phyloP scores from a whole-genome alignment of 2,888 invertebrate genomes.

The Griposia aprilina region DNA sequence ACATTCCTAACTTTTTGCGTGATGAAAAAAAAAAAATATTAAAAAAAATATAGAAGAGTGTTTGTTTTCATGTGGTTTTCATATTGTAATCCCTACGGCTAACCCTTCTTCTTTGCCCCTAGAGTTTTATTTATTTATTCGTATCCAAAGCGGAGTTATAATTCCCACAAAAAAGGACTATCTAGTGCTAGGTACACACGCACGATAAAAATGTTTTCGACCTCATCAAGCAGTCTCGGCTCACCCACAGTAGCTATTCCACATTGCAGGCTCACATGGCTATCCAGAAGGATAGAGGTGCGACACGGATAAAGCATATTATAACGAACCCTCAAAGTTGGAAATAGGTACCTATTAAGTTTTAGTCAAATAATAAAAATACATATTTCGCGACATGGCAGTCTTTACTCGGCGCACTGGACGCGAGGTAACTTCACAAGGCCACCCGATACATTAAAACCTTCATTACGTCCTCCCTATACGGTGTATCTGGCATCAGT shows the following conservation, averaged over 20 bases:
- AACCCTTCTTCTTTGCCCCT: not conserved
- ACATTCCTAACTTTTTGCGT: constrained; percentile 29
- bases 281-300: not conserved
- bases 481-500: not conserved
- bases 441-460: too few species aligned
- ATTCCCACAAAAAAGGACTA: not conserved
- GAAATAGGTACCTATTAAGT: too few species aligned
- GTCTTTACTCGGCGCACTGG: not conserved
- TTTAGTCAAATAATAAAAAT: too few species aligned
- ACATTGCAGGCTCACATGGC: not conserved
- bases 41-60: not conserved
- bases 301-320: not conserved
- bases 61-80: not conserved
- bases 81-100: not conserved
- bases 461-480: not conserved
- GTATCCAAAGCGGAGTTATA: not conserved
- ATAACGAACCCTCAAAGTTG: not conserved
- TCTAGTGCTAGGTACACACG: not conserved
- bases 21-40: constrained; percentile 11
- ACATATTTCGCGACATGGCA: not conserved
- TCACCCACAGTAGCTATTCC: too few species aligned
- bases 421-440: not conserved
- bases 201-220: not conserved
- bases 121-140: too few species aligned
- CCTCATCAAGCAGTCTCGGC: not conserved